phyloP scores from a whole-genome alignment of 2,797 vertebrate genomes.

The Lithobates pipiens region DNA sequence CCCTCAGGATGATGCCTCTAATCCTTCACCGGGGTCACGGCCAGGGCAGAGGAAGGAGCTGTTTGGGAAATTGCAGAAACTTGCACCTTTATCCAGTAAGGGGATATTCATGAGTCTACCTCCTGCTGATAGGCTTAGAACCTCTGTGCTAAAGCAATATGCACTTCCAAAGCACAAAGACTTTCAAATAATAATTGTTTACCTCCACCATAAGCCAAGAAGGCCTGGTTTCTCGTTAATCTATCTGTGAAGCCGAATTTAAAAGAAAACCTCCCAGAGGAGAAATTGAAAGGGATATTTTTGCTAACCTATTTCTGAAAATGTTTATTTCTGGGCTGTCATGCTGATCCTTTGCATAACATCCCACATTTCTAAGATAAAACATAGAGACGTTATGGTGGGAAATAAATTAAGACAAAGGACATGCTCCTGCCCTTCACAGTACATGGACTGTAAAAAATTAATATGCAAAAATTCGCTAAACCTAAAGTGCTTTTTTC shows the following conservation, averaged over 20 bases:
- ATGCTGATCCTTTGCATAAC: too few species aligned
- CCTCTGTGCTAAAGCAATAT: background rate
- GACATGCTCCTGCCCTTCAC: too few species aligned
- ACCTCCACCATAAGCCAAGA: background rate
- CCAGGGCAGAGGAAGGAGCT: constrained; percentile 68
- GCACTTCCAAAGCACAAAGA: background rate
- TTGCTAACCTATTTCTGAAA: too few species aligned
- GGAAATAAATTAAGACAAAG: too few species aligned
- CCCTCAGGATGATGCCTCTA: constrained; percentile 63
- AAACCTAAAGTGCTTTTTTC: too few species aligned
- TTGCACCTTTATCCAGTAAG: constrained; percentile 71
- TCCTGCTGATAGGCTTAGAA: constrained; percentile 54
- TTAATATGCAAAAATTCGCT: too few species aligned
- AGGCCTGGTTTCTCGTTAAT: background rate
- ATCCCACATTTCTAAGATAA: too few species aligned
- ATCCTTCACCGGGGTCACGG: constrained; percentile 66
- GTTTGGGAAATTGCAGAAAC: constrained; percentile 62
- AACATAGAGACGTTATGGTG: too few species aligned
- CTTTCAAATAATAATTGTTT: background rate
- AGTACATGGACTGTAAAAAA: too few species aligned
- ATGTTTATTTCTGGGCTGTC: too few species aligned
- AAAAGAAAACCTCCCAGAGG: background rate
- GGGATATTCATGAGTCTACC: constrained; percentile 68
- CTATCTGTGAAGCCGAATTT: background rate
- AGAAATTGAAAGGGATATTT: too few species aligned